Conservation (phyloP, 2,888 invertebrate genomes). For the Mythimna loreyi region DNA sequence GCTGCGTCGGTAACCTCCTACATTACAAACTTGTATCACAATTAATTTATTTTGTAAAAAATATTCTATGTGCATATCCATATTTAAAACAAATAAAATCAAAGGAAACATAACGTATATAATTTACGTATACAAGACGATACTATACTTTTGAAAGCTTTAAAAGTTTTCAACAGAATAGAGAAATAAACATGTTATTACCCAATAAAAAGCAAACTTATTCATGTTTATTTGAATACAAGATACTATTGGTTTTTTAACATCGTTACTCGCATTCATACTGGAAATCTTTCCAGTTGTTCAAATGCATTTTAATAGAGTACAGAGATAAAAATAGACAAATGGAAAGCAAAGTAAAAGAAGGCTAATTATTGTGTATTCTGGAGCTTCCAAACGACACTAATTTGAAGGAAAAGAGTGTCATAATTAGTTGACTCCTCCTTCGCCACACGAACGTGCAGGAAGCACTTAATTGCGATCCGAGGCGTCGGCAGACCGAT, state of each 20-base stretch:
- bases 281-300: slow-evolving; percentile 43
- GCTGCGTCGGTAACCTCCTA: no score
- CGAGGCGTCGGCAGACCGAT: slow-evolving; percentile 62
- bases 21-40: no score
- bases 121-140: slow-evolving; percentile 3
- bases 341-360: slow-evolving; percentile 26
- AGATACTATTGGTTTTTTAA: slow-evolving; percentile 27
- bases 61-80: not conserved
- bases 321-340: slow-evolving; percentile 20
- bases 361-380: slow-evolving; percentile 59
- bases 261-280: slow-evolving; percentile 28
- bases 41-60: no score
- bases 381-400: slow-evolving; percentile 57
- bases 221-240: slow-evolving; percentile 43
- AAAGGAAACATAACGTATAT: not conserved
- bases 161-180: slow-evolving; percentile 24
- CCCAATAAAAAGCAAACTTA: slow-evolving; percentile 27
- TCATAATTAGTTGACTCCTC: slow-evolving; percentile 78
- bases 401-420: slow-evolving; percentile 70
- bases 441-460: slow-evolving; percentile 71
- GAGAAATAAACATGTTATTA: slow-evolving; percentile 43
- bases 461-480: slow-evolving; percentile 79
- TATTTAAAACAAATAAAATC: not conserved
- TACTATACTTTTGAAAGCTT: slow-evolving; percentile 12
- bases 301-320: slow-evolving; percentile 25